A percentile compares a stretch with the other conserved stretches of the same genome.
These are phyloP conservation scores for Chlorospingus semifuscus DNA, from an alignment of 2,797 vertebrate genomes.

Conservation along the genomic window DNA sequence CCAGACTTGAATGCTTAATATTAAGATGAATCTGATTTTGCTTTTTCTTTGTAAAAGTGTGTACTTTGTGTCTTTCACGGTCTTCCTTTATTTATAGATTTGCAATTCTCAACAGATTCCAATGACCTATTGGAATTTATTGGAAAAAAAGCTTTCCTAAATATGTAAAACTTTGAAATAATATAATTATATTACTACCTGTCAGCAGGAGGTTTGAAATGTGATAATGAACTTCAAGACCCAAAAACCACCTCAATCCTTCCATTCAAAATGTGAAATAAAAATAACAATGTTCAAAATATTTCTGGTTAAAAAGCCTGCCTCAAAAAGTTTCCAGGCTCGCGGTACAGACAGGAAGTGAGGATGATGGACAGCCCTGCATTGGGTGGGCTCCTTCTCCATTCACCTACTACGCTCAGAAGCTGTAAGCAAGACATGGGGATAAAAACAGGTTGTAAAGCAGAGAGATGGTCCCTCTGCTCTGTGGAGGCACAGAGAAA, in stretches of 20 bases:
- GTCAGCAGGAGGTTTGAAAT: not conserved
- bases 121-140: not conserved
- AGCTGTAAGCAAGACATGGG: not conserved
- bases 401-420: fast-evolving
- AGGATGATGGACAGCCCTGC: not conserved
- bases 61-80: not conserved
- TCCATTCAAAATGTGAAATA: not conserved
- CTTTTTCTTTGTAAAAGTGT: not conserved
- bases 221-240: not conserved
- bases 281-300: not conserved
- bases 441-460: not conserved
- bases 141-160: not conserved
- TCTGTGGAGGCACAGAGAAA: not conserved
- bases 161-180: not conserved
- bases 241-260: not conserved
- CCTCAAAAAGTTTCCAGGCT: not conserved
- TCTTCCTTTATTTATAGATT: not conserved
- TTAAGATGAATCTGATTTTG: not conserved
- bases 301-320: not conserved
- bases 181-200: not conserved
- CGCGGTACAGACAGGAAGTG: not conserved
- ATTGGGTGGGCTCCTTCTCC: not conserved
- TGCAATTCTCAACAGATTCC: not conserved
- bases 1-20: not conserved
- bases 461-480: not conserved